These are phyloP conservation scores for Chelonia mydas DNA, from an alignment of 2,797 vertebrate genomes.

Conservation along the genomic window DNA sequence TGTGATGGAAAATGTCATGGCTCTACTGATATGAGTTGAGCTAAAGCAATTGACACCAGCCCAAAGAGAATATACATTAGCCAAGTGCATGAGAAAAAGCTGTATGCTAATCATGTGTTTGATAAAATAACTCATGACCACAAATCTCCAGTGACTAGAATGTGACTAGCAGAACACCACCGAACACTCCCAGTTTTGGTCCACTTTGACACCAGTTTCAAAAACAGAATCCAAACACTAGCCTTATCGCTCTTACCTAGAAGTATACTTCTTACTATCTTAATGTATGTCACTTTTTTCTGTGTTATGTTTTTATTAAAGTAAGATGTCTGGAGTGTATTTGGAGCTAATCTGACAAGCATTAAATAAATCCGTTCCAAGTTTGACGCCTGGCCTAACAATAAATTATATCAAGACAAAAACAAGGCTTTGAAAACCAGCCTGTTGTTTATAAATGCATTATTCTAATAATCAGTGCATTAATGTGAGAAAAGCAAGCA, in stretches of 20 bases:
- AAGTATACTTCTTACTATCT: neutral
- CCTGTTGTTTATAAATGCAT: neutral
- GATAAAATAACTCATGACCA: neutral
- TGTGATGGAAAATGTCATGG: neutral
- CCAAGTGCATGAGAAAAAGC: fast-evolving
- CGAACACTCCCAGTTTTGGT: neutral
- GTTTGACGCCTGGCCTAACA: neutral
- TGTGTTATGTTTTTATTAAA: neutral
- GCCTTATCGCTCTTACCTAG: neutral
- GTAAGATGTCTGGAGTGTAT: neutral
- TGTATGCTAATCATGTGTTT: neutral
- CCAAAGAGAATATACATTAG: neutral
- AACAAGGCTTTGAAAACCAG: neutral
- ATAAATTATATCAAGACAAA: neutral
- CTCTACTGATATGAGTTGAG: neutral
- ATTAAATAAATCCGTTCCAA: neutral
- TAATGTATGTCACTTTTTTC: neutral
- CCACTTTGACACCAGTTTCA: neutral
- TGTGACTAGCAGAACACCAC: no score
- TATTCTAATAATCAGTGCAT: neutral
- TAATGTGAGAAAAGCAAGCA: neutral
- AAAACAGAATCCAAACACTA: neutral
- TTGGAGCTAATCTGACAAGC: neutral
- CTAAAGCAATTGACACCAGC: neutral
- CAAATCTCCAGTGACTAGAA: neutral